Percentiles rank a stretch among this genome's conserved stretches.
Evolutionary conservation across 2,888 invertebrate genomes (phyloP).

Genomic region (Resseliella maxima): DNA sequence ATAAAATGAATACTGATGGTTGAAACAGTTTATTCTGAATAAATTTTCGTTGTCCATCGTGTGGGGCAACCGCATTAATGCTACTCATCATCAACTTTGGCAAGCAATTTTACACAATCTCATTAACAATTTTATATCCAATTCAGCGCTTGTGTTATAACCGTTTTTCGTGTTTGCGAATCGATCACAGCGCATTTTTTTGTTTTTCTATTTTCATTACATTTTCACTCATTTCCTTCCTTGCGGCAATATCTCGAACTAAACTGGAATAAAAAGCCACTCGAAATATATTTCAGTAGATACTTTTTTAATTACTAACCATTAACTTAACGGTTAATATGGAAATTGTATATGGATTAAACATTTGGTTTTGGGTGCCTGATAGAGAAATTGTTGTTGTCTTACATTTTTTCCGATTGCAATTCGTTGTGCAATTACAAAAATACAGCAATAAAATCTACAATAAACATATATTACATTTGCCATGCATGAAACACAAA

Average conservation of each 20-base stretch:
- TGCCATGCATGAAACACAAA: neutral
- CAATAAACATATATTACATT: conserved; percentile 40
- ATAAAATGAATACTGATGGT: neutral
- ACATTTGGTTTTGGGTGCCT: neutral
- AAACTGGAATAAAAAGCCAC: neutral
- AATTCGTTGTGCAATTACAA: conserved; percentile 31
- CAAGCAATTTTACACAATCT: conserved; percentile 6
- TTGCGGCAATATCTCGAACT: neutral
- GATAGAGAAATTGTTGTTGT: neutral
- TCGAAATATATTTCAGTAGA: neutral
- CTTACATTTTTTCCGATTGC: neutral
- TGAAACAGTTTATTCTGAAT: neutral
- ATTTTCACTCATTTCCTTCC: neutral
- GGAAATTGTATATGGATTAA: neutral
- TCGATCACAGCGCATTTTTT: neutral
- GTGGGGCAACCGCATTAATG: neutral
- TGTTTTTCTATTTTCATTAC: neutral
- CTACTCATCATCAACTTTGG: neutral
- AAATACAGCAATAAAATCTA: conserved; percentile 46
- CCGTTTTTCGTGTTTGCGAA: neutral
- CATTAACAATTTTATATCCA: conserved; percentile 36
- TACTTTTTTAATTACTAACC: conserved; percentile 52
- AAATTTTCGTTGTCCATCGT: neutral
- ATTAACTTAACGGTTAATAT: conserved; percentile 54
- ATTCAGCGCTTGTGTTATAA: neutral